phyloP scores from a whole-genome alignment of 2,113 vertebrate species.

The Cyphomyrus discorhynchus region DNA sequence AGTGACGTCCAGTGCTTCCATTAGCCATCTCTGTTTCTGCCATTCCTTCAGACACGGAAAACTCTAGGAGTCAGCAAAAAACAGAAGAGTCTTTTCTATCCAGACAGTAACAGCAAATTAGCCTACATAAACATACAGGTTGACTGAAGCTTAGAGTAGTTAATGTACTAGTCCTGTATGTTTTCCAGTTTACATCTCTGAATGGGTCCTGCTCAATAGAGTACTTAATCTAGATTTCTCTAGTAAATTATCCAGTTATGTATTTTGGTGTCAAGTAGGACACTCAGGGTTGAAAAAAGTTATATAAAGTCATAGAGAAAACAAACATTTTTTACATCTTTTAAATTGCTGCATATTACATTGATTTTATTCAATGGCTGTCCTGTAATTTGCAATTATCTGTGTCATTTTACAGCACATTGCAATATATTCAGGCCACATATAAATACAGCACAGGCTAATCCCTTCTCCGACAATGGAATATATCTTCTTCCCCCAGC shows the following conservation, averaged over 20 bases:
- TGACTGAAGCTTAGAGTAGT: not conserved
- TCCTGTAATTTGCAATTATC: not conserved
- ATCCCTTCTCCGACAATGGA: not conserved
- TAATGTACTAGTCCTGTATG: not conserved
- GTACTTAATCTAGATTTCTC: not conserved
- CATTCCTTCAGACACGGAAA: not conserved
- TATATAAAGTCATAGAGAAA: not conserved
- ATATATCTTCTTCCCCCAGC: not conserved
- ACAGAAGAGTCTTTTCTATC: not conserved
- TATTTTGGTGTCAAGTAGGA: not conserved
- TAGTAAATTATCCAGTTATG: not conserved
- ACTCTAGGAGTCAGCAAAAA: not conserved
- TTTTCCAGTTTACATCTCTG: not conserved
- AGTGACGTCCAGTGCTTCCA: not conserved
- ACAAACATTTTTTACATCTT: not conserved
- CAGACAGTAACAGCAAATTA: not conserved
- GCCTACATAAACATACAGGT: not conserved
- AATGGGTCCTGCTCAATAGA: not conserved
- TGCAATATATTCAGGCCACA: not conserved
- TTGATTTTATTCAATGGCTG: not conserved
- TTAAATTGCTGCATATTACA: not conserved
- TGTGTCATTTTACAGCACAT: not conserved
- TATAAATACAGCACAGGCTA: not conserved
- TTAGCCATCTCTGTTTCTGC: conserved; percentile 3
- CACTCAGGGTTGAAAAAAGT: not conserved